Conservation (phyloP, 2,888 invertebrate species). For the Apantesis nais region DNA sequence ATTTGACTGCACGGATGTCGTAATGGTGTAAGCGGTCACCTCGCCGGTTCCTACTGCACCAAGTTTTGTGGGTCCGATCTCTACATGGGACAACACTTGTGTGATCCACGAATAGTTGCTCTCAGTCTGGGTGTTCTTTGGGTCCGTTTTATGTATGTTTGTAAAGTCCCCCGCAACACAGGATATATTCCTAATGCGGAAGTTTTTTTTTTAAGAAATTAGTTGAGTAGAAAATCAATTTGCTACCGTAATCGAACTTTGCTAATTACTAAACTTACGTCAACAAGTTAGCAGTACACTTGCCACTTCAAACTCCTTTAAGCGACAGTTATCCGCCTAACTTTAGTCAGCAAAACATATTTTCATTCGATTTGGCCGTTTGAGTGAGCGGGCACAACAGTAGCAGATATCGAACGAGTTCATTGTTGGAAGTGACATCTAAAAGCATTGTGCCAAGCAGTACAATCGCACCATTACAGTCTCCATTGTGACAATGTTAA, state of each 20-base stretch:
- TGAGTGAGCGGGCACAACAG: conserved; percentile 74
- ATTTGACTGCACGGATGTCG: too few species aligned
- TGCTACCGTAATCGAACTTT: background rate
- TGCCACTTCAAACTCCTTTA: conserved; percentile 7
- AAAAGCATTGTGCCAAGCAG: conserved; percentile 82
- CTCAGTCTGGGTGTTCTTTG: too few species aligned
- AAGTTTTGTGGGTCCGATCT: too few species aligned
- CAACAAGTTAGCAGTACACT: background rate
- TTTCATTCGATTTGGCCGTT: conserved; percentile 69
- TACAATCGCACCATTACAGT: conserved; percentile 83
- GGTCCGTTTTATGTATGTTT: too few species aligned
- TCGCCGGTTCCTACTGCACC: too few species aligned
- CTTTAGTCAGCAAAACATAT: conserved; percentile 53
- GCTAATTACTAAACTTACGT: background rate
- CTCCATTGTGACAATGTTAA: conserved; percentile 84
- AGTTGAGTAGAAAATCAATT: background rate
- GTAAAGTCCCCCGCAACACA: too few species aligned
- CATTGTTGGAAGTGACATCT: conserved; percentile 82
- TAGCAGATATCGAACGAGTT: conserved; percentile 76
- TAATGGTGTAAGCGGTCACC: too few species aligned
- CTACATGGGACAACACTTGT: too few species aligned
- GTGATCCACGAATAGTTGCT: too few species aligned
- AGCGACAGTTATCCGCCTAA: conserved; percentile 16
- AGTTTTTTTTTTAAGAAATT: too few species aligned
- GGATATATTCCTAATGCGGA: too few species aligned